Evolutionary conservation across 1,140 invertebrate species (phyloP), one percentile per base, ranked within the genome.

Genomic region (Eupeodes corollae): DNA sequence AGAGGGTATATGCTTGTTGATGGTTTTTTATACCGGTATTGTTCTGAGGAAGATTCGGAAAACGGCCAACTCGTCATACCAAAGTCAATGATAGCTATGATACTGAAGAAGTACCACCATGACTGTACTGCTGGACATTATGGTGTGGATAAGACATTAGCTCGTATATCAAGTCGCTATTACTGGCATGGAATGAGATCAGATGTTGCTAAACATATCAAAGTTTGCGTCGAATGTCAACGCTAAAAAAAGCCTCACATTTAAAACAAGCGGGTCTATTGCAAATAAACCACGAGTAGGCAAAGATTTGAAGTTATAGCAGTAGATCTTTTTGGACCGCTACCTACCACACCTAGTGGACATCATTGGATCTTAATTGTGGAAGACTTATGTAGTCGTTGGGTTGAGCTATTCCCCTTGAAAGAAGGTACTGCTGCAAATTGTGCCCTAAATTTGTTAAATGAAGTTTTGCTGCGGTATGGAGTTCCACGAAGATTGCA

Each of bases 391-490:
- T 48, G 13, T 37, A 37, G 35, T 37, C 13, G 35, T 14, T 37
- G 35, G 59, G 56, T 70, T 3, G 62, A 69, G 43, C 32, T 67
- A 12, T 58, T 59, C 30, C 38, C 67, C 0, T 16, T 68, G 32
- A 16, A 42, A n/a, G 15, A 43, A 19, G 66, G 67, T 8, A 66
- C 58, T 9, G 59, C 56, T 8, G 56, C 59, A 45, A 43, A 39
- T 6, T 68, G 61, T 50, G 59, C 61, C n/a, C 13, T 39, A 15
- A 49, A 15, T 2, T 34, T 70, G 0, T 41, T 68, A 3, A 50
- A 66, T 14, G 62, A 70, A 51, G 35, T 70, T 19, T 52, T 69
- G 46, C 38, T 70, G 10, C 51, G 67, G 14, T 70, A 62, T 50
- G 66, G 69, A 6, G 13, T 60, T 8, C 59, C 65, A 11, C 33